These are phyloP conservation scores for Dipus sagitta DNA, from an alignment of 2,797 vertebrate genomes.

Conservation along the genomic window DNA sequence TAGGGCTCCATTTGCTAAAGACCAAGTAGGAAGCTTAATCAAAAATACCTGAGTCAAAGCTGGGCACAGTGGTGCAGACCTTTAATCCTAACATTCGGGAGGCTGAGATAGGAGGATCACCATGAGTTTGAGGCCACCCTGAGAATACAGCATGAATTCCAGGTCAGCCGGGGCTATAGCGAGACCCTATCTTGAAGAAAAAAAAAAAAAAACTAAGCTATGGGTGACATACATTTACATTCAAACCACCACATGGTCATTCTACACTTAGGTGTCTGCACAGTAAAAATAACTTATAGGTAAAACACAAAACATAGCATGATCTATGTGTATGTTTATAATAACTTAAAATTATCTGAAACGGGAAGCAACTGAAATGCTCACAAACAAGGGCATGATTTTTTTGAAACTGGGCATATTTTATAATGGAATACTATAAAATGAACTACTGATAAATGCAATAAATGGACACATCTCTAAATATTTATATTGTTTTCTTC, in stretches of 20 bases:
- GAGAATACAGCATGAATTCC: too few species aligned
- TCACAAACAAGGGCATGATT: not conserved
- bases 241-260: not conserved
- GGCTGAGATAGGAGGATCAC: too few species aligned
- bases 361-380: not conserved
- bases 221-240: too few species aligned
- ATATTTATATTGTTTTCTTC: not conserved
- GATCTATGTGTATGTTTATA: not conserved
- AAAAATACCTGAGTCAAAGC: too few species aligned
- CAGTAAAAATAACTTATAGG: not conserved
- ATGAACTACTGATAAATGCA: not conserved
- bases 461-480: not conserved
- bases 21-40: too few species aligned
- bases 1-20: too few species aligned
- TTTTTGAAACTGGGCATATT: not conserved
- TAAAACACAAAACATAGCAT: not conserved
- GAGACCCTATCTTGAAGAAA: too few species aligned
- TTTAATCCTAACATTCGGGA: too few species aligned
- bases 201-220: too few species aligned
- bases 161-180: too few species aligned
- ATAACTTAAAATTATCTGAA: not conserved
- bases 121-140: too few species aligned
- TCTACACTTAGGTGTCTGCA: not conserved
- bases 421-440: not conserved
- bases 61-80: too few species aligned